A percentile compares a stretch with the other conserved stretches of the same genome.
Conservation (phyloP, 2,113 vertebrate genomes). For the Psophia crepitans region DNA sequence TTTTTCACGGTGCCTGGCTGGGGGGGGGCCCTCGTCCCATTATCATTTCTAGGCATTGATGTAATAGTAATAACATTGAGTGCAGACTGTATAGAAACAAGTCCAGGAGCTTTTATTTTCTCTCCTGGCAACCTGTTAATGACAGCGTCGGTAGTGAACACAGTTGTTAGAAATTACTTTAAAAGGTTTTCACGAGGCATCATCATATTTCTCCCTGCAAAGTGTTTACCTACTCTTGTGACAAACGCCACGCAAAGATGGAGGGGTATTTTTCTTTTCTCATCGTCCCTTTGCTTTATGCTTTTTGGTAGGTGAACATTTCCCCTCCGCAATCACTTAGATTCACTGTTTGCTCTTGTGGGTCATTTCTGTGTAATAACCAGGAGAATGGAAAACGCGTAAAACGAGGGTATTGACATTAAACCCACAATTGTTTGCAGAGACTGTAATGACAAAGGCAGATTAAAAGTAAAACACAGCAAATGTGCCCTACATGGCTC, state of each 20-base stretch:
- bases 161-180: background rate
- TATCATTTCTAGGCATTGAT: background rate
- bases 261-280: background rate
- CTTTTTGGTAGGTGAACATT: background rate
- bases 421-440: background rate
- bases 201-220: background rate
- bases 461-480: background rate
- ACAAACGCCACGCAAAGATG: background rate
- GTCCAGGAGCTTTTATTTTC: background rate
- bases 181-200: slow-evolving; percentile 11
- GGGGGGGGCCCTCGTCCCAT: background rate
- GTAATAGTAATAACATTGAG: background rate
- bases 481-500: background rate
- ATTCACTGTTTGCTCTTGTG: background rate
- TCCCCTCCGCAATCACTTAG: background rate
- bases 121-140: slow-evolving; percentile 53
- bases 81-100: slow-evolving; percentile 23
- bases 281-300: background rate
- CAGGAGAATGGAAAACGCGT: background rate
- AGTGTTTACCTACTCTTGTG: background rate
- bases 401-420: background rate
- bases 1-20: background rate
- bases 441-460: background rate
- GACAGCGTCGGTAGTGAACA: background rate
- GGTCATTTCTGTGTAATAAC: background rate